These are phyloP conservation scores for Merluccius polli DNA, from an alignment of 2,797 vertebrate species.

Conservation along the genomic window DNA sequence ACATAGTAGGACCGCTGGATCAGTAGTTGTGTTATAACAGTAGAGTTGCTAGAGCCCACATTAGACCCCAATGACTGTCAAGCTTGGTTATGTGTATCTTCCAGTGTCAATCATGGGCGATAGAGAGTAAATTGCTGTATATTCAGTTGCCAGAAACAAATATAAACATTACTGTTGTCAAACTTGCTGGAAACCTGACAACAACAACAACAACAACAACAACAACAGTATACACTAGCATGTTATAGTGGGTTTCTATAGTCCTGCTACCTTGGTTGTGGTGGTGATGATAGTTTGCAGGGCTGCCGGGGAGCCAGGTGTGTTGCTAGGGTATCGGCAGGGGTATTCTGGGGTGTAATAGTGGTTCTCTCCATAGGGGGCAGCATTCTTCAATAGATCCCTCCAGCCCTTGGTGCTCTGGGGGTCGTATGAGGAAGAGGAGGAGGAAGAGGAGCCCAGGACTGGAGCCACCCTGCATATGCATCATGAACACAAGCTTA, in stretches of 20 bases:
- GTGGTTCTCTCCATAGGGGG: constrained; percentile 69
- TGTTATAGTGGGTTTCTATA: not conserved
- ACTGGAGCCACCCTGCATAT: constrained; percentile 50
- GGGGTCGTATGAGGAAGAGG: constrained; percentile 66
- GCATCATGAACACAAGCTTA: not conserved
- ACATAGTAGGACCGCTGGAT: too few species aligned
- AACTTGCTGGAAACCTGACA: not conserved
- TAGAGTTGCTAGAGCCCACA: too few species aligned
- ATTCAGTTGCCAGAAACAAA: too few species aligned
- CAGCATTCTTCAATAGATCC: constrained; percentile 71
- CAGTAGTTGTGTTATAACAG: too few species aligned
- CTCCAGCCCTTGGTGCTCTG: constrained; percentile 73
- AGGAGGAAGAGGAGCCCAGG: constrained; percentile 47
- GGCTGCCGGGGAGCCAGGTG: constrained; percentile 69
- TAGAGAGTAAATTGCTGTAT: too few species aligned
- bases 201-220: not conserved
- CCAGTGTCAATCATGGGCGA: too few species aligned
- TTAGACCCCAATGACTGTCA: too few species aligned
- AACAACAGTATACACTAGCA: not conserved
- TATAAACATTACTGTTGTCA: too few species aligned
- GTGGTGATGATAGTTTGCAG: constrained; percentile 95
- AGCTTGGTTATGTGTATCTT: too few species aligned
- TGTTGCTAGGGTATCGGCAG: constrained; percentile 74
- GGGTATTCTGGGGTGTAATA: constrained; percentile 80
- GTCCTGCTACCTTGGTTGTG: constrained; percentile 79